These are phyloP conservation scores for Tetheella fluctuosa DNA, from an alignment of 2,888 invertebrate species.

Conservation along the genomic window DNA sequence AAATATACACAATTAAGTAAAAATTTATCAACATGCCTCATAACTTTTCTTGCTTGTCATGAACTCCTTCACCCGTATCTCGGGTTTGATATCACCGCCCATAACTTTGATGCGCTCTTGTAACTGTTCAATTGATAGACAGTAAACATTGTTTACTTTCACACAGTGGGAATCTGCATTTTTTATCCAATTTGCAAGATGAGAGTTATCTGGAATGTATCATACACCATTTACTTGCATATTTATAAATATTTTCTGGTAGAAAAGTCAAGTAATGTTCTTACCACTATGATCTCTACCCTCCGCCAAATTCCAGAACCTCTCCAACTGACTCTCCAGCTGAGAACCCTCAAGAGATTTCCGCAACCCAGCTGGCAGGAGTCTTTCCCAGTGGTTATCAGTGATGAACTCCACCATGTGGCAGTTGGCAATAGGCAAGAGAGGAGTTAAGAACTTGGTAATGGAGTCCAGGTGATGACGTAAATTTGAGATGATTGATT, in stretches of 20 bases:
- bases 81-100: constrained; percentile 58
- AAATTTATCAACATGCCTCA: constrained; percentile 81
- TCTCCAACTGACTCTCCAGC: constrained; percentile 67
- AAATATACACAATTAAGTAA: no score
- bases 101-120: constrained; percentile 58
- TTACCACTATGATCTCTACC: constrained; percentile 18
- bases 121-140: constrained; percentile 69
- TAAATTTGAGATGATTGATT: constrained; percentile 47
- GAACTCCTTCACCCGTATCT: constrained; percentile 85
- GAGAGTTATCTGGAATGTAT: constrained; percentile 42
- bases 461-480: constrained; percentile 74
- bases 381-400: constrained; percentile 85
- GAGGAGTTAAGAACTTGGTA: constrained; percentile 82
- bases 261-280: neutral
- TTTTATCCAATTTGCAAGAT: constrained; percentile 57
- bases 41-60: constrained; percentile 93
- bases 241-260: no score
- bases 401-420: constrained; percentile 89
- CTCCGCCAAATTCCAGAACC: constrained; percentile 73
- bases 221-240: no score
- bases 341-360: constrained; percentile 15
- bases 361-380: constrained; percentile 83
- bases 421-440: constrained; percentile 87
- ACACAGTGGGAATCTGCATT: constrained; percentile 54
- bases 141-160: constrained; percentile 64